Evolutionary conservation across 1,140 invertebrate species (phyloP).

Genomic region (Yoshiicerus persimilis): DNA sequence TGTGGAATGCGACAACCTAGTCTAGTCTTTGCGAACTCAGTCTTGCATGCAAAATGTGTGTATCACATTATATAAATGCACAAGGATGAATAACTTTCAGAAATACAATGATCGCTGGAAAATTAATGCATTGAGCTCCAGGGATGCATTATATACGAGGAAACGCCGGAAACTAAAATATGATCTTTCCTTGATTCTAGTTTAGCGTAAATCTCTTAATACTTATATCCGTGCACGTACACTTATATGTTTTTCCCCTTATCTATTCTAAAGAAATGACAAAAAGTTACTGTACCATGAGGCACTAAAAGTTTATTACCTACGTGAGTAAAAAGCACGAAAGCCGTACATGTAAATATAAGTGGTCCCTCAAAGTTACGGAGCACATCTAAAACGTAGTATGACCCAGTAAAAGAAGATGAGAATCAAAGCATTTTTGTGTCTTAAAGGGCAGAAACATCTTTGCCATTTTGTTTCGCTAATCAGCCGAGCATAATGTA

Average conservation of each 20-base stretch:
- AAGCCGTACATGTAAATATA: neutral
- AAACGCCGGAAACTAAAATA: neutral
- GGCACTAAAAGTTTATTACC: neutral
- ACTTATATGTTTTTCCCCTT: neutral
- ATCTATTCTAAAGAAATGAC: neutral
- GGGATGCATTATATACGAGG: neutral
- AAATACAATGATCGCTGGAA: neutral
- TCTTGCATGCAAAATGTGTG: too few species aligned
- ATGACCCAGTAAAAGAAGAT: too few species aligned
- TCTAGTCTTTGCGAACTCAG: too few species aligned
- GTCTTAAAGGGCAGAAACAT: too few species aligned
- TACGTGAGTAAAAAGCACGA: neutral
- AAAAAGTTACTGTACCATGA: neutral
- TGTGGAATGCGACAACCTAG: too few species aligned
- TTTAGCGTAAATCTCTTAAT: neutral
- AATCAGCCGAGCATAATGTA: too few species aligned
- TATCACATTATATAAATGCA: too few species aligned
- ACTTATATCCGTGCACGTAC: neutral
- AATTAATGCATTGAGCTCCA: neutral
- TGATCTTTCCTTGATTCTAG: neutral
- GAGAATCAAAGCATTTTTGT: too few species aligned
- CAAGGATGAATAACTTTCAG: too few species aligned
- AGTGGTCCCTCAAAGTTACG: too few species aligned
- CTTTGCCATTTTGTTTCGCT: too few species aligned
- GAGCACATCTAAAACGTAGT: too few species aligned